A percentile compares a stretch with the other conserved stretches of the same genome.
Evolutionary conservation across 2,113 vertebrate species (phyloP).

Genomic region (Pelmatolapia mariae): DNA sequence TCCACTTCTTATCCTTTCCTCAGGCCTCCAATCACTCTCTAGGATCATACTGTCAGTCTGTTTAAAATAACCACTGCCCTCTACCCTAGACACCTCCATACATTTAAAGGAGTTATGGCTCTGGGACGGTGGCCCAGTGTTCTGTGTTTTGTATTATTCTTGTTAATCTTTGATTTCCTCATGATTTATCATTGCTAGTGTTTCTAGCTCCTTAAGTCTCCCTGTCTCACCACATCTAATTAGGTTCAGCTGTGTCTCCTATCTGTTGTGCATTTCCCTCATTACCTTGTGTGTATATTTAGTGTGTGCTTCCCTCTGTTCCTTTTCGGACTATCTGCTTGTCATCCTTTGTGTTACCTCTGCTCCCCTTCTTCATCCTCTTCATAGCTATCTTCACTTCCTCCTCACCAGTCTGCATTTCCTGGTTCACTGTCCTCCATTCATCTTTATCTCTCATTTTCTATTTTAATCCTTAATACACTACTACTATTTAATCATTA

Average conservation of each 20-base stretch:
- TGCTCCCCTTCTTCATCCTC: background rate
- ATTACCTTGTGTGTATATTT: background rate
- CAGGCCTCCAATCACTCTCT: background rate
- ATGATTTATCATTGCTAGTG: background rate
- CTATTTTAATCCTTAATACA: background rate
- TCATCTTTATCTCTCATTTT: background rate
- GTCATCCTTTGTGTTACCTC: background rate
- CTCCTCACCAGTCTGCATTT: background rate
- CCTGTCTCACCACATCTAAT: background rate
- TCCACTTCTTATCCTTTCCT: background rate
- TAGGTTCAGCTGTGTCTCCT: background rate
- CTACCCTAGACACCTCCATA: background rate
- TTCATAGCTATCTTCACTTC: background rate
- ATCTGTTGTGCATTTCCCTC: background rate
- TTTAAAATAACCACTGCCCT: fast-evolving
- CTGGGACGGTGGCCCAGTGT: background rate
- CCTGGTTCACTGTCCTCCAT: background rate
- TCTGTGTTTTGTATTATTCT: background rate
- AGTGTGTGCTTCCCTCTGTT: background rate
- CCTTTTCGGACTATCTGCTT: background rate
- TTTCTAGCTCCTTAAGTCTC: background rate
- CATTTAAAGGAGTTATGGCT: background rate
- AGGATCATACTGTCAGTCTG: background rate
- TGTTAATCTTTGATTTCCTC: background rate
- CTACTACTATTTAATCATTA: background rate